phyloP scores from a whole-genome alignment of 1,140 invertebrate species.

The Ditylenchus dipsaci region DNA sequence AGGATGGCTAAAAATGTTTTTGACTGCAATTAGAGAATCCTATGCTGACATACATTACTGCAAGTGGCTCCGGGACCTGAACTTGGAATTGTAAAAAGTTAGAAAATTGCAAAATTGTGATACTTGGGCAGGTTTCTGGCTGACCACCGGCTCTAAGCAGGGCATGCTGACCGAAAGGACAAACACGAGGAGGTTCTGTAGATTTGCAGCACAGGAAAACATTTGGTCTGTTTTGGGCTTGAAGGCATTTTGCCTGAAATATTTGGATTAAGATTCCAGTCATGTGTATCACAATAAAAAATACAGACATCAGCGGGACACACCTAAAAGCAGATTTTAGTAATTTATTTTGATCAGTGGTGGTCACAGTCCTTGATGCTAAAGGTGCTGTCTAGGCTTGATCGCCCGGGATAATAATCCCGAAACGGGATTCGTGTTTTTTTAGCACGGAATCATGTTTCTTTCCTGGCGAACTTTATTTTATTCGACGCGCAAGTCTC shows the following conservation, averaged over 20 bases:
- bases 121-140: slow-evolving; percentile 30
- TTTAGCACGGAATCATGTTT: too few relatives aligned
- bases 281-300: background rate
- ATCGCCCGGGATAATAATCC: too few relatives aligned
- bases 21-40: background rate
- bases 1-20: slow-evolving; percentile 23
- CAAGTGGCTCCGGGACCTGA: slow-evolving; percentile 27
- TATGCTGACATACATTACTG: slow-evolving; percentile 21
- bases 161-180: slow-evolving; percentile 42
- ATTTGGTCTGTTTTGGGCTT: slow-evolving; percentile 38
- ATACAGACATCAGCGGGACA: slow-evolving; percentile 26
- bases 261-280: background rate
- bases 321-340: background rate
- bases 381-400: too few relatives aligned
- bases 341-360: too few relatives aligned
- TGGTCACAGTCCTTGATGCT: too few relatives aligned
- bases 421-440: too few relatives aligned
- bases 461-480: too few relatives aligned
- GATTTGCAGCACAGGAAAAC: slow-evolving; percentile 37
- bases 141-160: slow-evolving; percentile 26
- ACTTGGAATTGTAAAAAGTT: too few relatives aligned
- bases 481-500: too few relatives aligned
- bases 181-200: slow-evolving; percentile 39
- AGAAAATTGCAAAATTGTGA: too few relatives aligned
- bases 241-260: slow-evolving; percentile 29